Base-by-base conservation (phyloP, 2,113 vertebrate species). In the Pampusana beccarii region DNA sequence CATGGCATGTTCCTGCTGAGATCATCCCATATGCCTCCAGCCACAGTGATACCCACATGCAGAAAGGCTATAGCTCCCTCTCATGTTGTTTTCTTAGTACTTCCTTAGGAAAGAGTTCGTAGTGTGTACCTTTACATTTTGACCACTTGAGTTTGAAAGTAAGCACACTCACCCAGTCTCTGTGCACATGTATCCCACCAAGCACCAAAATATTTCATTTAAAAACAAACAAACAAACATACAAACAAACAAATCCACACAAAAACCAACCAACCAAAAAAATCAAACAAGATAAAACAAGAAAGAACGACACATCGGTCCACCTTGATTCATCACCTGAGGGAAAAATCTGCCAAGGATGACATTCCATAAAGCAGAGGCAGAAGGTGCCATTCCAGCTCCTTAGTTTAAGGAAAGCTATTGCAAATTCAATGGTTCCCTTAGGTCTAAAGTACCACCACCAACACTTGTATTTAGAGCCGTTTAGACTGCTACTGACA, bases 21-120 rank as follows among this genome's bases (percentile, higher is more conserved):
- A 66, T 38, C 4, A n/a, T 4, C 50, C 12, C 1, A 0, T 42
- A 6, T 31, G 7, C 1, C 2, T 42, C 25, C 34, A 70, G 18
- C 12, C 67, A 38, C 36, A 51, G 16, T 15, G 42, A 66, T 12
- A 74, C 0, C 11, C 11, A 31, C 6, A 13, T 80, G 56, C 34
- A 40, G 54, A 91, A 91, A 69, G 42, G 3, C 26, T 84, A 33
- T 73, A 16, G 53, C 72, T 72, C 38, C 50, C 34, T 51, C 58
- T 57, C 17, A 61, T 51, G 21, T 29, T 6, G 0, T 0, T 16
- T 60, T 64, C 46, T 74, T 77, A 62, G 11, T 72, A 44, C 40
- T 69, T 86, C 38, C 12, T 21, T 64, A 6, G 3, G 7, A 85
- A 38, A 5, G 10, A 78, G 18, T 4, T 9, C 6, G 8, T 31